Percentiles rank a stretch among this genome's conserved stretches.
These are phyloP conservation scores for Leptinotarsa juncta DNA, from an alignment of 2,888 invertebrate species.

Conservation along the genomic window DNA sequence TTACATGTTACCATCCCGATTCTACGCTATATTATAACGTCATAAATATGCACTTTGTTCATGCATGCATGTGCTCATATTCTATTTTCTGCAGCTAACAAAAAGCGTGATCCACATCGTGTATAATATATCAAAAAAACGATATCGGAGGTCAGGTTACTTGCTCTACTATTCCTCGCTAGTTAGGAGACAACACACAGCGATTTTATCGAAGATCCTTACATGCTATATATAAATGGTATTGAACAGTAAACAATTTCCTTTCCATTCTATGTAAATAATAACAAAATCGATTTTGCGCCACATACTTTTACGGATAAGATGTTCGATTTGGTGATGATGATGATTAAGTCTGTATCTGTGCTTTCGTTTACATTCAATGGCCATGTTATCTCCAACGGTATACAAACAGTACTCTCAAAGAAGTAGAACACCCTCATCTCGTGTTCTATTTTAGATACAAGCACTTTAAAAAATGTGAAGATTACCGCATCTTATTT, in stretches of 20 bases:
- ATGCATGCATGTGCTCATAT: constrained; percentile 27
- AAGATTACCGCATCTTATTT: too few relatives aligned
- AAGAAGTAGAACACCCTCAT: constrained; percentile 3
- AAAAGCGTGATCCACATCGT: constrained; percentile 40
- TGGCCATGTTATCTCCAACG: constrained; percentile 12
- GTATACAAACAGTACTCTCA: constrained; percentile 9
- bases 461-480: too few relatives aligned
- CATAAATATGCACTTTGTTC: constrained; percentile 17
- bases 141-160: constrained; percentile 36
- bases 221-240: constrained; percentile 47
- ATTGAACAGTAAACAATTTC: constrained; percentile 41
- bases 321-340: constrained; percentile 20
- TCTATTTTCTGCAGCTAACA: constrained; percentile 35
- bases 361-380: neutral
- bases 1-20: constrained; percentile 1
- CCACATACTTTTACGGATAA: constrained; percentile 22
- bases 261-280: constrained; percentile 46
- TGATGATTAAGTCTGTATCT: constrained; percentile 26
- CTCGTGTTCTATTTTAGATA: neutral
- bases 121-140: constrained; percentile 34
- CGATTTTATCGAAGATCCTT: constrained; percentile 42
- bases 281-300: constrained; percentile 43
- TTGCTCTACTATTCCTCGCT: constrained; percentile 37
- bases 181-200: constrained; percentile 30
- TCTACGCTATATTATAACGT: constrained; percentile 6